These are phyloP conservation scores for Siphlonurus alternatus DNA, from an alignment of 2,888 invertebrate species.

Conservation along the genomic window DNA sequence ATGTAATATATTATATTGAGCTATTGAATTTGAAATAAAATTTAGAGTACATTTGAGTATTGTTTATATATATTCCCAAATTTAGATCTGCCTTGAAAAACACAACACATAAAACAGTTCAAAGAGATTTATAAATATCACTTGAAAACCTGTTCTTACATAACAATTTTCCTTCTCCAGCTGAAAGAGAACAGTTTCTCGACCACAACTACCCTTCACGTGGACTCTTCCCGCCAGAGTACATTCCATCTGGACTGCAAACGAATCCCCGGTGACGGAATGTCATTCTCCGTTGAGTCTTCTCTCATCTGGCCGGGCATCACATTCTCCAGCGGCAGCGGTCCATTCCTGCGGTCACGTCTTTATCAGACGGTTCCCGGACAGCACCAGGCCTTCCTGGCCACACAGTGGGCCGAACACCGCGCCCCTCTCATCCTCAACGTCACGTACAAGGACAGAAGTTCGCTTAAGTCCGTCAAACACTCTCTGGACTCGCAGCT, in stretches of 20 bases:
- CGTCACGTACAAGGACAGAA: not conserved
- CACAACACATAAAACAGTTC: too few species aligned
- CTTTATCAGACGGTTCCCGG: not conserved
- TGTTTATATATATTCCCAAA: too few species aligned
- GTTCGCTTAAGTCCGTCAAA: not conserved
- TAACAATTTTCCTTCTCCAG: too few species aligned
- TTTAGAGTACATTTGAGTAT: too few species aligned
- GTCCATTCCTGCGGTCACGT: not conserved
- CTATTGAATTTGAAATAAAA: too few species aligned
- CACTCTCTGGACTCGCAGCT: not conserved
- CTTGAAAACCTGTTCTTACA: too few species aligned
- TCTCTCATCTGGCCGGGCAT: not conserved
- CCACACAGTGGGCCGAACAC: not conserved
- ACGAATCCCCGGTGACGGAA: not conserved
- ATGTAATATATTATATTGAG: too few species aligned
- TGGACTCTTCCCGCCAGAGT: not conserved
- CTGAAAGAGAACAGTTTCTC: not conserved
- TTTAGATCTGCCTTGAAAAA: too few species aligned
- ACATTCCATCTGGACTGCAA: not conserved
- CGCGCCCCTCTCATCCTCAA: not conserved
- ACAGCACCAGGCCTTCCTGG: not conserved
- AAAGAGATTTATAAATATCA: too few species aligned
- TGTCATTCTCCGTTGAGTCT: not conserved
- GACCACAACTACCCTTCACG: not conserved
- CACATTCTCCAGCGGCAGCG: not conserved